Conservation (phyloP, 2,797 vertebrate genomes). For the Pangasius mekongensis region DNA sequence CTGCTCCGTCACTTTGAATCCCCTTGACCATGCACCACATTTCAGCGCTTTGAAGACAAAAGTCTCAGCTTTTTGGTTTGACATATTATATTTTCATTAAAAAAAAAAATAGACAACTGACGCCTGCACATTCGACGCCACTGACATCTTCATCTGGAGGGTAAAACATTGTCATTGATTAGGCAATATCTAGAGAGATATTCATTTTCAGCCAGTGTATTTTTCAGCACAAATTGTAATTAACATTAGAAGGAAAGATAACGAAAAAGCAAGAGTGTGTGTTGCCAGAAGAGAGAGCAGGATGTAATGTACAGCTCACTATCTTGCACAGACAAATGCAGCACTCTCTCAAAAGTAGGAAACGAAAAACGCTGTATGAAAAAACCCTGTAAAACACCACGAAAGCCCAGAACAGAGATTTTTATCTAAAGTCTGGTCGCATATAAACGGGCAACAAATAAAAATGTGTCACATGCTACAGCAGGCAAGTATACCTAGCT, state of each 20-base stretch:
- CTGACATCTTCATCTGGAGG: not conserved
- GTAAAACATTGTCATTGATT: constrained; percentile 1
- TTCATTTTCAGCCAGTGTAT: not conserved
- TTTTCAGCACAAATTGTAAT: not conserved
- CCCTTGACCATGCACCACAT: not conserved
- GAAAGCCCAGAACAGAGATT: not conserved
- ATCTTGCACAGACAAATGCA: not conserved
- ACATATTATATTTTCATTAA: not conserved
- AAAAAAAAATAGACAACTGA: not conserved
- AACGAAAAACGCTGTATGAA: not conserved
- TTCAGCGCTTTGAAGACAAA: not conserved
- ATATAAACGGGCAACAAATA: not conserved
- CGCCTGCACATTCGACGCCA: not conserved
- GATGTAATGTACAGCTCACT: not conserved
- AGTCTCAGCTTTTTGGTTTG: not conserved
- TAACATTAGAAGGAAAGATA: not conserved
- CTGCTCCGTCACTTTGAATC: not conserved
- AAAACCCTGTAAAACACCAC: not conserved
- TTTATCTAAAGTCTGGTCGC: not conserved
- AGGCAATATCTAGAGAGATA: not conserved
- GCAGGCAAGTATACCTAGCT: not conserved
- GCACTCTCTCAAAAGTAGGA: not conserved
- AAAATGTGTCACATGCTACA: not conserved
- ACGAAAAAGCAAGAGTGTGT: not conserved
- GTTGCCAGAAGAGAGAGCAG: not conserved